These are phyloP conservation scores for Hecatera dysodea DNA, from an alignment of 2,888 invertebrate genomes.

Conservation along the genomic window DNA sequence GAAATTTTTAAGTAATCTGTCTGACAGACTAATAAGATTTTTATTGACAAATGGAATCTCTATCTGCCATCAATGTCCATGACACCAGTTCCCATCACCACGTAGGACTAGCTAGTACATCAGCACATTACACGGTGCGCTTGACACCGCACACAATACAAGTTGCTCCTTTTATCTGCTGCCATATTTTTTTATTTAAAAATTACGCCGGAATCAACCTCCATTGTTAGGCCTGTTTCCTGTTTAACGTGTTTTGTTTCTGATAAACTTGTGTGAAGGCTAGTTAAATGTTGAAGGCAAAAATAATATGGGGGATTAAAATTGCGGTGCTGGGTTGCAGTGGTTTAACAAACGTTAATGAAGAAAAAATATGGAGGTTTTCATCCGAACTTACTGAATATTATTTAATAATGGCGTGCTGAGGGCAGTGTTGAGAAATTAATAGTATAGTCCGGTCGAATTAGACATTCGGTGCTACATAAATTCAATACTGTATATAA, in stretches of 20 bases:
- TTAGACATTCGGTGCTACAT: too few relatives aligned
- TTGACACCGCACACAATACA: constrained; percentile 66
- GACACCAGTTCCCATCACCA: constrained; percentile 30
- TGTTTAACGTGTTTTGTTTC: constrained; percentile 47
- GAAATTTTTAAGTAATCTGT: too few relatives aligned
- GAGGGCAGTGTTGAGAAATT: too few relatives aligned
- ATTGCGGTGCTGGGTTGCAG: background rate
- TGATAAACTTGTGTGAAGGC: constrained; percentile 30
- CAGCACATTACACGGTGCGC: constrained; percentile 64
- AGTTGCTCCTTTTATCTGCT: constrained; percentile 51
- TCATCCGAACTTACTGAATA: too few relatives aligned
- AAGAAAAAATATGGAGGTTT: too few relatives aligned
- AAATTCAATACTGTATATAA: too few relatives aligned
- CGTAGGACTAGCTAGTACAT: constrained; percentile 48
- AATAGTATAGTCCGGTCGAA: too few relatives aligned
- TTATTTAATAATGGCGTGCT: too few relatives aligned
- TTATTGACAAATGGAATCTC: constrained; percentile 28
- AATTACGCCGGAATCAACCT: constrained; percentile 57
- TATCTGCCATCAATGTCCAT: constrained; percentile 45
- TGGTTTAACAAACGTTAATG: too few relatives aligned
- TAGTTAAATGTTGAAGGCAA: constrained; percentile 4
- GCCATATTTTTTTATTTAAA: constrained; percentile 52
- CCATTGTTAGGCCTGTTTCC: constrained; percentile 50
- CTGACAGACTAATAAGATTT: too few relatives aligned
- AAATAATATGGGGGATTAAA: constrained; percentile 1